Percentiles rank a stretch among this genome's conserved stretches.
Evolutionary conservation across 2,888 invertebrate species (phyloP).

Genomic region (Cylindroiulus punctatus): DNA sequence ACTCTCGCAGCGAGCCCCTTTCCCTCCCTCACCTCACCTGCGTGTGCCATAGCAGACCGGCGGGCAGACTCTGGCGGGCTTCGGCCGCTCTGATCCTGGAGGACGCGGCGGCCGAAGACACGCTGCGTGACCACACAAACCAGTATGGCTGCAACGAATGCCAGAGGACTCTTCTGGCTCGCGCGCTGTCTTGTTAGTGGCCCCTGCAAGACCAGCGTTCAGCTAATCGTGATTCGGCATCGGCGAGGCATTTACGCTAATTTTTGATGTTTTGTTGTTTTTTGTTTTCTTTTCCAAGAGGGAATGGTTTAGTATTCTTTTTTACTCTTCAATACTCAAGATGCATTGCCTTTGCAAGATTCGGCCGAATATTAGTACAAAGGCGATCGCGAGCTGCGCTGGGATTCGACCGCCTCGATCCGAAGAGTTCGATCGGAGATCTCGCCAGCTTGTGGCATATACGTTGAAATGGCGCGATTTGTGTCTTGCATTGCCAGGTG

Average conservation of each 20-base stretch:
- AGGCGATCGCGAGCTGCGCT: not conserved
- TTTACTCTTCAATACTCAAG: slow-evolving; percentile 30
- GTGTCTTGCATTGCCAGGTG: not conserved
- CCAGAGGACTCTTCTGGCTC: not conserved
- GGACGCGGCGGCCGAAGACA: not conserved
- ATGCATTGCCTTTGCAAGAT: not conserved
- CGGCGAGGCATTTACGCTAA: not conserved
- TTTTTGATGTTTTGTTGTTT: not conserved
- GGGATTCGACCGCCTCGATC: not conserved
- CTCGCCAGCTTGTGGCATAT: not conserved
- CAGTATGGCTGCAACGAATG: not conserved
- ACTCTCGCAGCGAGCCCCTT: slow-evolving; percentile 17
- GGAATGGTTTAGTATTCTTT: slow-evolving; percentile 42
- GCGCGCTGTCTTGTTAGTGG: not conserved
- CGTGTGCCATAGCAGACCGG: not conserved
- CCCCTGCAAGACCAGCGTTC: not conserved
- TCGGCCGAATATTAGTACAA: slow-evolving; percentile 17
- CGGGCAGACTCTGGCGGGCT: not conserved
- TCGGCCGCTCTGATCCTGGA: not conserved
- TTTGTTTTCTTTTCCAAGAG: not conserved
- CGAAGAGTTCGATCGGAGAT: not conserved
- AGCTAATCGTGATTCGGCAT: not conserved
- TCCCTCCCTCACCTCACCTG: slow-evolving; percentile 38
- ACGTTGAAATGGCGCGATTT: not conserved
- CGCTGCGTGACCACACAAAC: not conserved